Percentiles rank a stretch among this genome's conserved stretches.
These are phyloP conservation scores for Campoplex nolae DNA, from an alignment of 2,888 invertebrate species.

Conservation along the genomic window DNA sequence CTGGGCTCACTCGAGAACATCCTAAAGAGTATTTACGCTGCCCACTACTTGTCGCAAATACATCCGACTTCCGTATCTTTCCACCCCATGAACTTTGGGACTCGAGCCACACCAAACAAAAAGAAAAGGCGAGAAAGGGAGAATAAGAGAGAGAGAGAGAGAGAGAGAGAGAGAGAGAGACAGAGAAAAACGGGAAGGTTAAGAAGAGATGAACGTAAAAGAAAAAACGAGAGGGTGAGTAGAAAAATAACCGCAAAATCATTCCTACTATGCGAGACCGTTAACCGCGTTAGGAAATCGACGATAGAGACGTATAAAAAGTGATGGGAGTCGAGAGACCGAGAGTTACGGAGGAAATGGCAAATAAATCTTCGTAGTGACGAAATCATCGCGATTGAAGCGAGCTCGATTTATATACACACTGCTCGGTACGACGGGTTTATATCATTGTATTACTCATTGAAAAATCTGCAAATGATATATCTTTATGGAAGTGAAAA, in stretches of 20 bases:
- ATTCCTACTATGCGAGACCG: conserved; percentile 60
- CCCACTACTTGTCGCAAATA: conserved; percentile 75
- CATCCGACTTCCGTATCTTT: conserved; percentile 76
- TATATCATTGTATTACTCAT: too few relatives aligned
- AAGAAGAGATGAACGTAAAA: conserved; percentile 75
- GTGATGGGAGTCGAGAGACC: conserved; percentile 42
- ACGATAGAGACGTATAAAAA: conserved; percentile 65
- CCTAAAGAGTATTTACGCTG: conserved; percentile 76
- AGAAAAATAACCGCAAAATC: conserved; percentile 31
- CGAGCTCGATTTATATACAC: too few relatives aligned
- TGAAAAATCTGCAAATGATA: too few relatives aligned
- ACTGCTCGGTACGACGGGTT: too few relatives aligned
- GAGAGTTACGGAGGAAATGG: conserved; percentile 21
- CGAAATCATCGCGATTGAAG: conserved; percentile 5
- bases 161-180: not conserved
- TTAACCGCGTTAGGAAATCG: conserved; percentile 75
- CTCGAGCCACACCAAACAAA: conserved; percentile 41
- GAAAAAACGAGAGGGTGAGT: conserved; percentile 46
- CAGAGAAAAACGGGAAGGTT: not conserved
- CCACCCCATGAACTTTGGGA: conserved; percentile 73
- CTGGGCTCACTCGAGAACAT: conserved; percentile 56
- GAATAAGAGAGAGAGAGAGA: not conserved
- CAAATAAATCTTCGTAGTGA: conserved; percentile 27
- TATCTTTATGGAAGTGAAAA: too few relatives aligned
- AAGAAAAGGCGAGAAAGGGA: not conserved